Conservation (phyloP, 2,797 vertebrate genomes). For the Pelochelys cantorii region DNA sequence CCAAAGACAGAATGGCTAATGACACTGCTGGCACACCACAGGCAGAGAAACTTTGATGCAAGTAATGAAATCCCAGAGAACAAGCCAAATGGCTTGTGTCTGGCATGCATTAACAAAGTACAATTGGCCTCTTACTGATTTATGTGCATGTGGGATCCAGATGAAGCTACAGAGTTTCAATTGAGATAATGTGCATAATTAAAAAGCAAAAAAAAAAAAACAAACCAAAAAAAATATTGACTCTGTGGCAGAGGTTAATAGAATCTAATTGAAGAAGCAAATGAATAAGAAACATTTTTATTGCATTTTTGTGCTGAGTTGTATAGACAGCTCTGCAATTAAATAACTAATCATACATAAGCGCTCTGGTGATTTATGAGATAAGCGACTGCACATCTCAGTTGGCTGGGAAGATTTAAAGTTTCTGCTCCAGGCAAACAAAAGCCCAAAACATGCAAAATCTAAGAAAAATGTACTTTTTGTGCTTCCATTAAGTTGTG, state of each 20-base stretch:
- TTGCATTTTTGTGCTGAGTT: slow-evolving; percentile 32
- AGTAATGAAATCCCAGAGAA: slow-evolving; percentile 40
- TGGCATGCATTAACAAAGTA: slow-evolving; percentile 6
- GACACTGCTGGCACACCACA: slow-evolving; percentile 24
- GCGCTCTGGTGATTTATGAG: slow-evolving; percentile 20
- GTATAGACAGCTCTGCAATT: slow-evolving; percentile 1
- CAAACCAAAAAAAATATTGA: accelerated
- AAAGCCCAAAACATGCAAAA: neutral
- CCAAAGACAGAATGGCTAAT: slow-evolving; percentile 28
- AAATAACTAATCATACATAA: slow-evolving; percentile 13
- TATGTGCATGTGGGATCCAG: slow-evolving; percentile 1
- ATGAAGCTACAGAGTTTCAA: slow-evolving; percentile 24
- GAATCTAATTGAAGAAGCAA: slow-evolving; percentile 26
- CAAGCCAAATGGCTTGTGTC: slow-evolving; percentile 43
- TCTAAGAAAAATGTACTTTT: neutral
- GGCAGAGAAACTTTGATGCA: slow-evolving; percentile 4
- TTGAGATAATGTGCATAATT: neutral
- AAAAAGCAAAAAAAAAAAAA: neutral
- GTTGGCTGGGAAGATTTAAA: slow-evolving; percentile 20
- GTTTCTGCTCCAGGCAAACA: neutral
- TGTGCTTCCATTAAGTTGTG: neutral
- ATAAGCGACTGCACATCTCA: neutral
- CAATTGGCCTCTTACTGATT: slow-evolving; percentile 10
- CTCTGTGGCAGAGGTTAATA: neutral
- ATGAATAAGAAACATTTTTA: slow-evolving; percentile 12